Base-by-base conservation (phyloP, 2,113 vertebrate genomes). In the Melanerpes formicivorus region DNA sequence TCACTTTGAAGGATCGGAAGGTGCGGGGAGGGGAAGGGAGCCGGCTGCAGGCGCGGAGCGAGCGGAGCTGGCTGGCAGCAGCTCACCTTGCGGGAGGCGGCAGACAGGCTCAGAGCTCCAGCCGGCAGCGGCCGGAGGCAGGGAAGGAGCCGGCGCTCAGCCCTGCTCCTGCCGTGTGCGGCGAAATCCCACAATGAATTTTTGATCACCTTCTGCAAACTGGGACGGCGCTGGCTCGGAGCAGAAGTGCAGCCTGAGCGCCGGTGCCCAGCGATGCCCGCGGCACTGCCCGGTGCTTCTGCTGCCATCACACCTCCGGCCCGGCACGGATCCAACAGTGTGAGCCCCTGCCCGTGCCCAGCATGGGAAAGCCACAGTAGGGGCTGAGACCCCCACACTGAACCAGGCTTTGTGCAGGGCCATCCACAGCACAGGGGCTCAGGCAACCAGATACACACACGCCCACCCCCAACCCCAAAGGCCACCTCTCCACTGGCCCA, bases 151-250 rank as follows among this genome's bases (percentile, higher is more conserved):
- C 10, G 0, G 29, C 7, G 10, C 90, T 87, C 80, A 29, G 84
- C 91, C 87, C 60, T 8, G 14, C 79, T 87, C 71, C 88, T 71
- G 71, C 93, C 90, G 92, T 58, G 67, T 87, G 87, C 91, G 80
- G 91, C 81, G 75, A 54, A 95, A 87, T 70, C 95, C 93, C 46
- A 0, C 86, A 11, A 91, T 96, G 87, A 90, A 95, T 92, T 90
- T 96, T 90, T 92, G 83, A 96, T 96, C 81, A 18, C 88, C 90
- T 65, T 73, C 93, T 50, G 75, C 80, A 95, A 83, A 91, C 18
- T 58, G 91, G 93, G 90, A 63, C 15, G 7, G 69, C 1, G 52
- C 74, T 34, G 67, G 90, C 80, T 83, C 1, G 2, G 44, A 78
- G 87, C 6, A 19, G 8, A 77, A 94, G 80, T 7, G 1, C 7